phyloP scores from a whole-genome alignment of 2,888 invertebrate genomes.

The Leptopilina myrica region DNA sequence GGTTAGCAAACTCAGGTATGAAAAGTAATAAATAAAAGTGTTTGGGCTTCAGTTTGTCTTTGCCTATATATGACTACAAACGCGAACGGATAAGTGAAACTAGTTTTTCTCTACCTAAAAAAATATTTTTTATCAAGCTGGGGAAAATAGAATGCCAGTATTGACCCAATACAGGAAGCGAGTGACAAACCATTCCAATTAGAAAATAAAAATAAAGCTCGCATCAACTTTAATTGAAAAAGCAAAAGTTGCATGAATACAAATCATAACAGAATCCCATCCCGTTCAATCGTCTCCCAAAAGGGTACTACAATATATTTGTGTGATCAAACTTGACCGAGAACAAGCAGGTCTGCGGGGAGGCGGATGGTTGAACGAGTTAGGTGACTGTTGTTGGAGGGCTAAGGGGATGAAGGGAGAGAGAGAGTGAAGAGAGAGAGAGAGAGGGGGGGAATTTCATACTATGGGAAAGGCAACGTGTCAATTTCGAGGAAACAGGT shows the following conservation, averaged over 20 bases:
- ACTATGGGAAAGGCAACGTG: conserved; percentile 63
- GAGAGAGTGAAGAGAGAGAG: conserved; percentile 17
- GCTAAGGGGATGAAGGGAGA: background rate
- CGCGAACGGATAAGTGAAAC: too few species aligned
- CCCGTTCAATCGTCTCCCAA: background rate
- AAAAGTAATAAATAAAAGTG: too few species aligned
- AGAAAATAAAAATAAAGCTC: too few species aligned
- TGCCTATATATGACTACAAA: too few species aligned
- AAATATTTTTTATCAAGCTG: too few species aligned
- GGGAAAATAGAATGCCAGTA: too few species aligned
- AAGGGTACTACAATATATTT: conserved; percentile 48
- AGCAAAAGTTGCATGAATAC: background rate
- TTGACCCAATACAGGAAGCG: too few species aligned
- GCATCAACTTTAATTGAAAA: conserved; percentile 4
- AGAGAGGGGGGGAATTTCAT: conserved; percentile 21
- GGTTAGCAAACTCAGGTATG: too few species aligned
- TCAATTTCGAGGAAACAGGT: conserved; percentile 74
- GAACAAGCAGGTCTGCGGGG: conserved; percentile 39
- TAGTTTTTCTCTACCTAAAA: too few species aligned
- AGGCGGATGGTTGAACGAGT: conserved; percentile 58
- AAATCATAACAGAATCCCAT: conserved; percentile 10
- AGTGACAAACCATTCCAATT: too few species aligned
- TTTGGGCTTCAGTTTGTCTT: too few species aligned
- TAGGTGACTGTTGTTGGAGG: conserved; percentile 36
- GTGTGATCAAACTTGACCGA: conserved; percentile 51